These are phyloP conservation scores for Platycercus adscitus DNA, from an alignment of 2,113 vertebrate species.

Conservation along the genomic window DNA sequence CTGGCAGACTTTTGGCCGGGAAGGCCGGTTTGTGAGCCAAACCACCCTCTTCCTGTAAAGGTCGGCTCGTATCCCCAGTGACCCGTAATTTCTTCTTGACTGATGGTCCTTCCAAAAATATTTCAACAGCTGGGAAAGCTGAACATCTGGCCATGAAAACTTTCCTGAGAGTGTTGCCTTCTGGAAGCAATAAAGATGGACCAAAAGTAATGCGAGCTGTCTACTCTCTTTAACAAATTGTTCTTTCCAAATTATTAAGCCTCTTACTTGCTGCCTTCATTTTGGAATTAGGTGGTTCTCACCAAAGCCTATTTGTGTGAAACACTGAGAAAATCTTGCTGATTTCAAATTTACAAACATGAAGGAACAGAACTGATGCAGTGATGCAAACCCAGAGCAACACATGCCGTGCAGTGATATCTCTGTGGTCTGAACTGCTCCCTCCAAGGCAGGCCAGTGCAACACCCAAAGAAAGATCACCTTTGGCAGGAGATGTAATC, in stretches of 20 bases:
- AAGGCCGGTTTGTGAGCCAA: neutral
- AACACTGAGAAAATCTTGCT: neutral
- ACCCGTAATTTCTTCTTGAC: neutral
- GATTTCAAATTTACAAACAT: neutral
- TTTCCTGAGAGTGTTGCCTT: constrained; percentile 2
- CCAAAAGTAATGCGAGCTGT: neutral
- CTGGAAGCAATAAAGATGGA: constrained; percentile 23
- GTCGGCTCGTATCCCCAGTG: neutral
- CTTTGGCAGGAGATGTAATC: neutral
- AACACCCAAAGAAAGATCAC: neutral
- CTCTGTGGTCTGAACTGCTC: neutral
- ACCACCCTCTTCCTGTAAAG: neutral
- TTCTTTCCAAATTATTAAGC: neutral
- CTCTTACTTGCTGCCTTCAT: neutral
- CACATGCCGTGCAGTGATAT: accelerated
- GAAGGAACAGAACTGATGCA: neutral
- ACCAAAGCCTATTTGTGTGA: neutral
- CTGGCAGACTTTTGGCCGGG: neutral
- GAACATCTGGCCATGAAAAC: constrained; percentile 2
- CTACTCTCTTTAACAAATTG: neutral
- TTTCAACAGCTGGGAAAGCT: constrained; percentile 41
- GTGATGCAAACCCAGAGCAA: neutral
- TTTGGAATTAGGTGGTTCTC: neutral
- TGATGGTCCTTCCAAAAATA: constrained; percentile 9
- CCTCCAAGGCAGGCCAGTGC: neutral